Percentiles rank a stretch among this genome's conserved stretches.
phyloP scores from a whole-genome alignment of 2,113 vertebrate species.

The Hippocampus zosterae region DNA sequence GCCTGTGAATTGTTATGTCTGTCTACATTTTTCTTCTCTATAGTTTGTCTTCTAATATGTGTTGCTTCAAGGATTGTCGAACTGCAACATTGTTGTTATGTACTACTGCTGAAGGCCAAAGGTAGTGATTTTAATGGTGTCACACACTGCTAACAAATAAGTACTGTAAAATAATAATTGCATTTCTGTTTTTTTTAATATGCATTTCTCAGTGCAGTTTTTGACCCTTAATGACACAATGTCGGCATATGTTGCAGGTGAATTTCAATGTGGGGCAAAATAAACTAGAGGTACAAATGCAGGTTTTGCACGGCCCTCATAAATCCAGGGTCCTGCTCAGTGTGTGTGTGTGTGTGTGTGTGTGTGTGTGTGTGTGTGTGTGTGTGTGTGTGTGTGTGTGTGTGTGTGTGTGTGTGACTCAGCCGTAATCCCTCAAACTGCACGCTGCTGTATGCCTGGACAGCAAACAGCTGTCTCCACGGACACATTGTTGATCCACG shows the following conservation, averaged over 20 bases:
- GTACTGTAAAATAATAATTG: no score
- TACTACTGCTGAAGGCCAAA: no score
- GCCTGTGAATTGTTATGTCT: no score
- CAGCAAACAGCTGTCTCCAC: conserved; percentile 38
- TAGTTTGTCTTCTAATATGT: no score
- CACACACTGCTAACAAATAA: no score
- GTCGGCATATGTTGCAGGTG: background rate
- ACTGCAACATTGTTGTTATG: no score
- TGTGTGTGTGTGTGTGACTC: conserved; percentile 7
- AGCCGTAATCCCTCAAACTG: conserved; percentile 19
- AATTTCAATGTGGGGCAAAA: conserved; percentile 7
- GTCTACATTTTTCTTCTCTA: no score
- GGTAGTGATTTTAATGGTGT: no score
- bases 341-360: no score
- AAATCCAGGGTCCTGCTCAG: background rate
- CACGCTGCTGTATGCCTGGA: conserved; percentile 31
- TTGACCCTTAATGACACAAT: background rate
- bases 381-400: conserved; percentile 6
- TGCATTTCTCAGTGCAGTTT: background rate
- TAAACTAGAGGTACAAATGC: conserved; percentile 17
- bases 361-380: background rate
- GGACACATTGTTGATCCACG: conserved; percentile 20
- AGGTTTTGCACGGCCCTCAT: conserved; percentile 14
- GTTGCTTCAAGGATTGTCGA: no score
- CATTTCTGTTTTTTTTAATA: background rate